A percentile compares a stretch with the other conserved stretches of the same genome.
phyloP scores from a whole-genome alignment of 2,888 invertebrate species.

The Tipula confusa region DNA sequence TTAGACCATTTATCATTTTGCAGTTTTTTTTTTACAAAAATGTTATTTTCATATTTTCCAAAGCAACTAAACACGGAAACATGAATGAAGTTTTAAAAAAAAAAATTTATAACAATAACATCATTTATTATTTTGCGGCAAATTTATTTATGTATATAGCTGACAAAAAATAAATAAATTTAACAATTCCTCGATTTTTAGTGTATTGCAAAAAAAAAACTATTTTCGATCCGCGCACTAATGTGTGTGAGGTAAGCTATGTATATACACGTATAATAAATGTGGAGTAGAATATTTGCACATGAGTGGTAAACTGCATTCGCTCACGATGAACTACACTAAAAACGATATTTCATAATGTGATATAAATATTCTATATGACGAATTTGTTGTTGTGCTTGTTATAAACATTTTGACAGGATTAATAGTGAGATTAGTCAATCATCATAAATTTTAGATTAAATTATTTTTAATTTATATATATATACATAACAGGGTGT shows the following conservation, averaged over 20 bases:
- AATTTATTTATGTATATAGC: background rate
- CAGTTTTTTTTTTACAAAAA: background rate
- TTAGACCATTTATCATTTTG: background rate
- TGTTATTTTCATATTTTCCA: conserved; percentile 20
- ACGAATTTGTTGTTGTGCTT: background rate
- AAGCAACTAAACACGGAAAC: background rate
- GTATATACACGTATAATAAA: too few relatives aligned
- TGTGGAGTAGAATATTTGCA: background rate
- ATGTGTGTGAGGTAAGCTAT: too few relatives aligned
- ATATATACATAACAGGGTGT: too few relatives aligned
- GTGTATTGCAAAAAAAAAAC: background rate
- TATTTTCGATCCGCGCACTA: background rate
- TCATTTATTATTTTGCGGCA: conserved; percentile 25
- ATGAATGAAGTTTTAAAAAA: background rate
- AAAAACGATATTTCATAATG: background rate
- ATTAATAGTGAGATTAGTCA: conserved; percentile 25
- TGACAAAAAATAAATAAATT: background rate
- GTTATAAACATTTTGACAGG: background rate
- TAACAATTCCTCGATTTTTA: background rate
- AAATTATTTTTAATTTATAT: background rate
- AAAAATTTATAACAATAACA: background rate
- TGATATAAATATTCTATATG: background rate
- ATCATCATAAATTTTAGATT: conserved; percentile 20
- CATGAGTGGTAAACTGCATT: background rate
- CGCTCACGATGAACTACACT: background rate